phyloP scores from a whole-genome alignment of 1,140 invertebrate species.

The Drosophila sp. region DNA sequence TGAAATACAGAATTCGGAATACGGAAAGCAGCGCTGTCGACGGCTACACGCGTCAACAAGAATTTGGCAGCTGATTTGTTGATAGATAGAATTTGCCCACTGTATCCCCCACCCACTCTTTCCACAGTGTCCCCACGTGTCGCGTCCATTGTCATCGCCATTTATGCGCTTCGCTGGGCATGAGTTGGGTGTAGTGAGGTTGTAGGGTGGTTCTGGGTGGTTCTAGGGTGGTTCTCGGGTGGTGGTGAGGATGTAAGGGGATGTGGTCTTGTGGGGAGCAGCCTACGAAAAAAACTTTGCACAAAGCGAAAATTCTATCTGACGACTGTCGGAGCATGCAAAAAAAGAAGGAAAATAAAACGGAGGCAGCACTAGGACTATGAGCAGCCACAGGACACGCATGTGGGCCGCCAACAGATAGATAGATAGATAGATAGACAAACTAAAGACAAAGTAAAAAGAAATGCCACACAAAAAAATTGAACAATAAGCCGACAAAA shows the following conservation, averaged over 20 bases:
- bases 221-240: too few relatives aligned
- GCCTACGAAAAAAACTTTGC: slow-evolving; percentile 60
- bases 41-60: slow-evolving; percentile 77
- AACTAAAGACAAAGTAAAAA: slow-evolving; percentile 20
- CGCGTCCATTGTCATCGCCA: slow-evolving; percentile 72
- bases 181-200: slow-evolving; percentile 25
- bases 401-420: slow-evolving; percentile 30
- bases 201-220: too few relatives aligned
- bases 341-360: slow-evolving; percentile 47
- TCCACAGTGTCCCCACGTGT: slow-evolving; percentile 14
- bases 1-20: slow-evolving; percentile 6
- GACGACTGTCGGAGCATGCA: slow-evolving; percentile 71
- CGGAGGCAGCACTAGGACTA: slow-evolving; percentile 59
- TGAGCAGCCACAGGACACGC: slow-evolving; percentile 57
- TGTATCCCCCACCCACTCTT: slow-evolving; percentile 6
- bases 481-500: neutral
- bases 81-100: slow-evolving; percentile 71
- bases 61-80: slow-evolving; percentile 82
- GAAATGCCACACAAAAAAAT: slow-evolving; percentile 1
- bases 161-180: slow-evolving; percentile 74
- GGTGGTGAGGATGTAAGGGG: too few relatives aligned
- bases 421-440: slow-evolving; percentile 13
- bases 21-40: slow-evolving; percentile 61
- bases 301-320: slow-evolving; percentile 78
- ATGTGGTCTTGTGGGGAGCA: neutral